Evolutionary conservation across 1,140 invertebrate species (phyloP).

Genomic region (Triops cancriformis): DNA sequence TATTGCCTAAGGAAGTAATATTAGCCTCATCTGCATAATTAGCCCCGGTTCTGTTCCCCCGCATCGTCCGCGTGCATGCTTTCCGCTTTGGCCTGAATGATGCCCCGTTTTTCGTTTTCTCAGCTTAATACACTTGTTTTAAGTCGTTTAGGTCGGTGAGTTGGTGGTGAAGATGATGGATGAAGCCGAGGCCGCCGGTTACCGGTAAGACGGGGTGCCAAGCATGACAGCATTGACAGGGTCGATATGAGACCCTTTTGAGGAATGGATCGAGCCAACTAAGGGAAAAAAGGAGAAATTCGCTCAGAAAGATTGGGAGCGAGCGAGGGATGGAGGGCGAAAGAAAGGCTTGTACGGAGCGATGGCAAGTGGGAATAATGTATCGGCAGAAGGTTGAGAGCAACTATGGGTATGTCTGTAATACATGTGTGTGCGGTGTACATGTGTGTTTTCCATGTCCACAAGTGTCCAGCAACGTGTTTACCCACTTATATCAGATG

Average conservation of each 20-base stretch:
- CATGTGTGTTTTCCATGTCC: not conserved
- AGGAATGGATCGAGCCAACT: not conserved
- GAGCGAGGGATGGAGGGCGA: not conserved
- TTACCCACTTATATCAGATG: not conserved
- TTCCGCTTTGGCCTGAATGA: too few relatives aligned
- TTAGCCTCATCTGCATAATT: not conserved
- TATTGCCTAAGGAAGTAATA: not conserved
- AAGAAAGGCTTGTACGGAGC: not conserved
- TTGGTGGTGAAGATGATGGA: conserved; percentile 4
- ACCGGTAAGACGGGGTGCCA: not conserved
- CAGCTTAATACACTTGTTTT: conserved; percentile 8
- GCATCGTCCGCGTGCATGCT: too few relatives aligned
- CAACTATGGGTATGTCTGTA: not conserved
- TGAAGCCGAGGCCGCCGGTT: not conserved
- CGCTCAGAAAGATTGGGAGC: not conserved
- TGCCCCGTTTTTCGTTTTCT: not conserved
- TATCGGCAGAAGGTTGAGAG: not conserved
- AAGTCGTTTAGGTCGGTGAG: conserved; percentile 4
- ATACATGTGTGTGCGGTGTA: too few relatives aligned
- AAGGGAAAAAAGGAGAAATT: not conserved
- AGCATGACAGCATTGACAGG: conserved; percentile 9
- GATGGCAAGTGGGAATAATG: not conserved
- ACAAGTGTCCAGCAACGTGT: conserved; percentile 1
- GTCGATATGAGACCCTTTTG: not conserved
- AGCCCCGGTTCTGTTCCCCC: not conserved